Evolutionary conservation across 2,797 vertebrate genomes (phyloP), one percentile per base, ranked within the genome.

Genomic region (Pangasius larnaudii): DNA sequence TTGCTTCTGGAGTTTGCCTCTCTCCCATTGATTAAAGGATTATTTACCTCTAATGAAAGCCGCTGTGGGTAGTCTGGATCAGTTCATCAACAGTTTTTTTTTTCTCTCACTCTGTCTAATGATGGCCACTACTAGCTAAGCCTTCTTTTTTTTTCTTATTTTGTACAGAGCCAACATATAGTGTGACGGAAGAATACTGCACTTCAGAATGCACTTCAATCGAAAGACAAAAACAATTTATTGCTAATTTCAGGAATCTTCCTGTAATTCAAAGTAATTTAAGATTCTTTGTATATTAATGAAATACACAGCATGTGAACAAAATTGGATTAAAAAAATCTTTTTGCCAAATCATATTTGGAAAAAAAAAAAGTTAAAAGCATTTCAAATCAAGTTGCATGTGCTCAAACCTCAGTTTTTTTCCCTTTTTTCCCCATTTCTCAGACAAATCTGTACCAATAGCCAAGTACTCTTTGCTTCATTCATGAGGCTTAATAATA

Each of bases 1-100:
- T 67, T 61, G 72, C 53, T 79, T 88, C 86, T 86, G 71, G 82
- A 89, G 87, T 89, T 87, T 90, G 78, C 82, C 78, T 85, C 33
- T 51, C 86, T 85, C 63, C 51, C 72, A 89, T 72, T 88, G 89
- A 92, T 90, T 91, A 91, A 91, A 91, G 82, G 86, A 89, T 90
- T 88, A 90, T 91, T 83, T 86, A 88, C 67, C n/a, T 89, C 83
- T 88, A 88, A 92, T 88, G 80, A 89, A 87, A 82, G 81, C 19
- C 1, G 24, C 79, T 86, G 86, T 46, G 53, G 84, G 84, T 84
- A 85, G 79, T 82, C 53, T 71, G 78, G 86, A 85, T 74, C 82
- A 84, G 65, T 88, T 90, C 74, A 77, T 75, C 33, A 85, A 88
- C 80, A 87, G 72, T 42, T 39, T 39, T 74, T 78, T 63, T 49